A percentile compares a stretch with the other conserved stretches of the same genome.
These are phyloP conservation scores for Centruroides sculpturatus DNA, from an alignment of 1,140 invertebrate species.

Conservation along the genomic window DNA sequence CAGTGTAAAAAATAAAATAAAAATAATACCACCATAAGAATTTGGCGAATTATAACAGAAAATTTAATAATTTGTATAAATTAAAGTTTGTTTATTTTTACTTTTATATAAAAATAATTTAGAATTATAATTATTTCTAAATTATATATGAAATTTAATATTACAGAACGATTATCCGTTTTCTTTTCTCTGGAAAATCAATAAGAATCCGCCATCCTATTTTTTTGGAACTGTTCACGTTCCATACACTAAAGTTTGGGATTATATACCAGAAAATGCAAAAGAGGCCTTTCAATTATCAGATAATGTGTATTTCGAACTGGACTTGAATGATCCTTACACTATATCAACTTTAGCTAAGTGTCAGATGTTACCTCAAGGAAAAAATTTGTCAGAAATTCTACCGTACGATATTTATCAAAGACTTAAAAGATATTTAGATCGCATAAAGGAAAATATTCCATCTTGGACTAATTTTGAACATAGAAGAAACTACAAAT, in stretches of 20 bases:
- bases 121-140: too few relatives aligned
- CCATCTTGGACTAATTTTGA: too few relatives aligned
- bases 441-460: constrained; percentile 26
- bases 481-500: too few relatives aligned
- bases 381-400: constrained; percentile 31
- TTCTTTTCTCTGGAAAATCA: constrained; percentile 30
- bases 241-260: constrained; percentile 41
- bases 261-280: constrained; percentile 31
- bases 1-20: too few relatives aligned
- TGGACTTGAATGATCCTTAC: constrained; percentile 37
- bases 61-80: too few relatives aligned
- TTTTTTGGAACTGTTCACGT: constrained; percentile 46
- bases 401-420: constrained; percentile 36
- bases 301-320: constrained; percentile 38
- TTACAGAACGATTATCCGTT: too few relatives aligned
- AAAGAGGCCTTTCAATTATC: constrained; percentile 36
- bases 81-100: too few relatives aligned
- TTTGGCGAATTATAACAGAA: too few relatives aligned
- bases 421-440: constrained; percentile 33
- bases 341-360: constrained; percentile 34
- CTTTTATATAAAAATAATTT: too few relatives aligned
- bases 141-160: too few relatives aligned
- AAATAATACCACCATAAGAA: too few relatives aligned
- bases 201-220: constrained; percentile 34
- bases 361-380: constrained; percentile 36